Conservation (phyloP, 1,140 invertebrate genomes). For the Dendrolimus kikuchii region DNA sequence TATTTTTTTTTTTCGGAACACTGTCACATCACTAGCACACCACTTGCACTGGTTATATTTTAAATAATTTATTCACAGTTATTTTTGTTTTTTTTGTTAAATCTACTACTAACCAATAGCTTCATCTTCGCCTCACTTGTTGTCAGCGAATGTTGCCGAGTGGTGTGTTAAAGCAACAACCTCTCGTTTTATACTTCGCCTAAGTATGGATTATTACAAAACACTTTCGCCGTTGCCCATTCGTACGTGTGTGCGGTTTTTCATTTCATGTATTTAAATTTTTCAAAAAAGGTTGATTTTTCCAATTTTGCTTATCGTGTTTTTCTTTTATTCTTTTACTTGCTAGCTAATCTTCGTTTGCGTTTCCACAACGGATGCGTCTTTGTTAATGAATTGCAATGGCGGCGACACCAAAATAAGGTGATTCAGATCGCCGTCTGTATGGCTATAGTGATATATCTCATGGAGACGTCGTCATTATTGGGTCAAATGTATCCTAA, state of each 20-base stretch:
- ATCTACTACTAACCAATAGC: constrained; percentile 54
- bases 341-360: no score
- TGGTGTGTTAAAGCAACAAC: constrained; percentile 29
- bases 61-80: constrained; percentile 3
- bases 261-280: constrained; percentile 16
- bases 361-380: no score
- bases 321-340: no score
- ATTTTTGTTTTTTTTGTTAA: constrained; percentile 8
- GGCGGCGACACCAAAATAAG: no score
- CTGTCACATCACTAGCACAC: background rate
- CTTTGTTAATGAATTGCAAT: no score
- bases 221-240: constrained; percentile 54
- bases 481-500: no score
- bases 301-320: no score
- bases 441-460: no score
- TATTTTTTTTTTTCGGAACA: no score
- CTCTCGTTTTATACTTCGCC: constrained; percentile 57
- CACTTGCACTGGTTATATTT: constrained; percentile 5
- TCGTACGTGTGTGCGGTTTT: constrained; percentile 35
- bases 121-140: constrained; percentile 62
- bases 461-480: no score
- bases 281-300: constrained; percentile 23
- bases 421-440: no score
- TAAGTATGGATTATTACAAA: constrained; percentile 51
- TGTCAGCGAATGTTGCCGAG: constrained; percentile 61